Percentiles rank a stretch among this genome's conserved stretches.
Evolutionary conservation across 2,113 vertebrate species (phyloP).

Genomic region (Coryphaenoides rupestris): DNA sequence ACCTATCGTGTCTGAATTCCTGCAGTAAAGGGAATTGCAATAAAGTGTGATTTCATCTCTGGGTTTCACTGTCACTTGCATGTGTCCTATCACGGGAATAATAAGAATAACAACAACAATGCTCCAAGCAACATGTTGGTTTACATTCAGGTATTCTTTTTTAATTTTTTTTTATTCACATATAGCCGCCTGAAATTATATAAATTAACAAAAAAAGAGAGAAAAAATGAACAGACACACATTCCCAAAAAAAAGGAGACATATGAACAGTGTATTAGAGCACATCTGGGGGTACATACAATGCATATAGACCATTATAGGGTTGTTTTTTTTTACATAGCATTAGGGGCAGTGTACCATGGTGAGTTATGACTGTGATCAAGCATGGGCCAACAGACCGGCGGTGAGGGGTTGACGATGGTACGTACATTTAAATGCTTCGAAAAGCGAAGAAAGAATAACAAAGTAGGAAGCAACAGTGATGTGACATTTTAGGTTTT

Average conservation of each 20-base stretch:
- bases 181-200: conserved; percentile 47
- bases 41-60: conserved; percentile 22
- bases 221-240: conserved; percentile 54
- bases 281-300: conserved; percentile 51
- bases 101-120: too few relatives aligned
- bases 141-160: conserved; percentile 32
- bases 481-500: background rate
- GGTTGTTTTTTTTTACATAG: conserved; percentile 46
- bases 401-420: conserved; percentile 1
- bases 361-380: background rate
- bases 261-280: conserved; percentile 7
- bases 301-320: conserved; percentile 41
- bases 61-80: too few relatives aligned
- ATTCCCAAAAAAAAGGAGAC: conserved; percentile 42
- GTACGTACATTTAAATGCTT: conserved; percentile 21
- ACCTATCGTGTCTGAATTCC: conserved; percentile 27
- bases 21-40: conserved; percentile 51
- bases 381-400: conserved; percentile 21
- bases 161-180: conserved; percentile 55
- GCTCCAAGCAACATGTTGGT: background rate
- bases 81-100: too few relatives aligned
- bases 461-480: background rate
- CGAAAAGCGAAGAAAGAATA: conserved; percentile 18
- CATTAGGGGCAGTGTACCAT: conserved; percentile 25
- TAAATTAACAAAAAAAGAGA: conserved; percentile 34